These are phyloP conservation scores for Gambelia wislizenii DNA, from an alignment of 2,797 vertebrate species.

Conservation along the genomic window DNA sequence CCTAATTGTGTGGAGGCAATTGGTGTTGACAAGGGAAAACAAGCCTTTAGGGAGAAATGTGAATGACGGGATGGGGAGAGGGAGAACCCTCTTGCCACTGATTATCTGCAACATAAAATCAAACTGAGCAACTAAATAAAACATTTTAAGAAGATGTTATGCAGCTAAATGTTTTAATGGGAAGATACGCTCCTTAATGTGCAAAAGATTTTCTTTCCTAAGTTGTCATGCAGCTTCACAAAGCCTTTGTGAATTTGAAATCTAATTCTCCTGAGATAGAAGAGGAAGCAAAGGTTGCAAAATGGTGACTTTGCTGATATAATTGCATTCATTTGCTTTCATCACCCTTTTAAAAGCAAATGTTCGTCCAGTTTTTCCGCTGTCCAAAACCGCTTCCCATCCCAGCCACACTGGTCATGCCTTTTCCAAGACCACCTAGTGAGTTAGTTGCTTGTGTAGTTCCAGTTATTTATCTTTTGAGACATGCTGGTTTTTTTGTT, in stretches of 20 bases:
- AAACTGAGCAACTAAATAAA: not conserved
- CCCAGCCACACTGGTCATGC: not conserved
- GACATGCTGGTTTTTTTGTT: not conserved
- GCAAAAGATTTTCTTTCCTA: not conserved
- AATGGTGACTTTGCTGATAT: not conserved
- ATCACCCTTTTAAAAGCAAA: not conserved
- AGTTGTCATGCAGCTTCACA: not conserved
- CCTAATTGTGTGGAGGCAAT: not conserved
- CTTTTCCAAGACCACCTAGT: conserved; percentile 7
- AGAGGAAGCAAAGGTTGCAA: not conserved
- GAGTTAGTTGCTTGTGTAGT: conserved; percentile 4
- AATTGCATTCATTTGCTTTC: not conserved
- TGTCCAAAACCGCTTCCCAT: not conserved
- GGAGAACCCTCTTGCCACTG: not conserved
- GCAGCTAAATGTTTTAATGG: not conserved
- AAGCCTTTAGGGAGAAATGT: not conserved
- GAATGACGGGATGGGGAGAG: not conserved
- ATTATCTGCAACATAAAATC: not conserved
- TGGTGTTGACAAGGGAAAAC: not conserved
- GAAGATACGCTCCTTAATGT: not conserved
- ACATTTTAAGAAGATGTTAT: not conserved
- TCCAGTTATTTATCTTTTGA: conserved; percentile 5
- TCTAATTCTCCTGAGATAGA: not conserved
- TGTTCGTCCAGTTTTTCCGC: not conserved
- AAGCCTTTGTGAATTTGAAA: not conserved